Conservation (phyloP, 1,140 invertebrate genomes). For the Cepaea nemoralis region DNA sequence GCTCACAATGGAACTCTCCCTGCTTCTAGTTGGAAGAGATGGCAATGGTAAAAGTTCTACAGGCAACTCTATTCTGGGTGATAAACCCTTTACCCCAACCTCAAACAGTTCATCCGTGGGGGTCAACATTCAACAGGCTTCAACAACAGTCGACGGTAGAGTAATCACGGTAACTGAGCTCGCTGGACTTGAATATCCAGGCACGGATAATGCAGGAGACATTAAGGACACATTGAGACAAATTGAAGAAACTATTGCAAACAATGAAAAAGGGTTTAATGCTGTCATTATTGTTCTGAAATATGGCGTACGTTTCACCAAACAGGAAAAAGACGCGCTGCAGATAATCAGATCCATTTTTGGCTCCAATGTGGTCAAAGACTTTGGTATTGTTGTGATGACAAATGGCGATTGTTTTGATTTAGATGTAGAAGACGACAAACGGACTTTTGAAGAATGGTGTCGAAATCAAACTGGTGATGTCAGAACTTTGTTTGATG, state of each 20-base stretch:
- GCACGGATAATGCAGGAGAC: not conserved
- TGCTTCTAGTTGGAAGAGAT: not conserved
- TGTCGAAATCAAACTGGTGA: not conserved
- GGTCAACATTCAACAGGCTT: not conserved
- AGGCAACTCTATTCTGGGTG: not conserved
- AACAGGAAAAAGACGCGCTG: not conserved
- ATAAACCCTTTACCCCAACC: not conserved
- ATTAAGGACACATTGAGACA: not conserved
- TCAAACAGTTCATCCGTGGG: not conserved
- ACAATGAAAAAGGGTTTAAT: not conserved
- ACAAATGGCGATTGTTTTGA: conserved; percentile 13
- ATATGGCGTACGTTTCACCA: not conserved
- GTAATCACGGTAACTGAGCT: not conserved
- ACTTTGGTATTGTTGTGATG: not conserved
- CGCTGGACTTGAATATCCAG: not conserved
- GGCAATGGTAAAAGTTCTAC: conserved; percentile 10
- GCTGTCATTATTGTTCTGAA: not conserved
- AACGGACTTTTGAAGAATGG: not conserved
- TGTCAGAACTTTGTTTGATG: not conserved
- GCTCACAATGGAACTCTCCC: not conserved
- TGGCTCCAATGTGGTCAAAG: not conserved
- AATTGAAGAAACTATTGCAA: not conserved
- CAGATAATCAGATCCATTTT: not conserved
- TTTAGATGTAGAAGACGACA: not conserved
- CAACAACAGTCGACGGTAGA: not conserved